Evolutionary conservation across 2,113 vertebrate genomes (phyloP).

Genomic region (Benitochromis conjunctus): DNA sequence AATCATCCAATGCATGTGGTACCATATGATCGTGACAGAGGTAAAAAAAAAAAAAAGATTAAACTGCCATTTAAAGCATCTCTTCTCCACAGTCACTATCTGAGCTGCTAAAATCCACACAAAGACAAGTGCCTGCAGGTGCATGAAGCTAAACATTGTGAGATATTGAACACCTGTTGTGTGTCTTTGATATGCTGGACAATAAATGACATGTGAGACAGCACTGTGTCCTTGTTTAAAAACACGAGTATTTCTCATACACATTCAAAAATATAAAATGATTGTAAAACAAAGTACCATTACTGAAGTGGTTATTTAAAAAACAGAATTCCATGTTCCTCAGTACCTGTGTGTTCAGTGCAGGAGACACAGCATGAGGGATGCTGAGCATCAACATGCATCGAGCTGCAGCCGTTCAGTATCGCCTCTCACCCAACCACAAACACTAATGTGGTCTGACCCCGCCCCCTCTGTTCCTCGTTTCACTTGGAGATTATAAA

Average conservation of each 20-base stretch:
- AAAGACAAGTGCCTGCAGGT: not conserved
- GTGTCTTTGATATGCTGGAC: not conserved
- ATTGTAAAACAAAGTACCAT: constrained; percentile 23
- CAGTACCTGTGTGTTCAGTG: not conserved
- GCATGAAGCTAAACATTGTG: not conserved
- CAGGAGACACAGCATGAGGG: not conserved
- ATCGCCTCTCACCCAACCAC: not conserved
- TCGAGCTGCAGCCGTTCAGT: not conserved
- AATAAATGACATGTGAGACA: not conserved
- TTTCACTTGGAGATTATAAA: not conserved
- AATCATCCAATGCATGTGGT: not conserved
- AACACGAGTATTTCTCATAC: not conserved
- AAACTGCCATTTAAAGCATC: not conserved
- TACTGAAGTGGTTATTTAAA: not conserved
- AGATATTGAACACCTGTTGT: not conserved
- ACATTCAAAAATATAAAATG: constrained; percentile 22
- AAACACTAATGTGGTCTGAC: not conserved
- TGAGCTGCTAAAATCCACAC: not conserved
- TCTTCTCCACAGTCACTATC: not conserved
- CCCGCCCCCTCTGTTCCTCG: not conserved
- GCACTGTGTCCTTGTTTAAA: not conserved
- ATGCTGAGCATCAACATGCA: not conserved
- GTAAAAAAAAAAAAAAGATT: too few relatives aligned
- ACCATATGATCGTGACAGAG: not conserved
- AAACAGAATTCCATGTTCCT: not conserved